Percentiles rank a stretch among this genome's conserved stretches.
These are phyloP conservation scores for Drosophila atripex DNA, from an alignment of 2,888 invertebrate species.

Conservation along the genomic window DNA sequence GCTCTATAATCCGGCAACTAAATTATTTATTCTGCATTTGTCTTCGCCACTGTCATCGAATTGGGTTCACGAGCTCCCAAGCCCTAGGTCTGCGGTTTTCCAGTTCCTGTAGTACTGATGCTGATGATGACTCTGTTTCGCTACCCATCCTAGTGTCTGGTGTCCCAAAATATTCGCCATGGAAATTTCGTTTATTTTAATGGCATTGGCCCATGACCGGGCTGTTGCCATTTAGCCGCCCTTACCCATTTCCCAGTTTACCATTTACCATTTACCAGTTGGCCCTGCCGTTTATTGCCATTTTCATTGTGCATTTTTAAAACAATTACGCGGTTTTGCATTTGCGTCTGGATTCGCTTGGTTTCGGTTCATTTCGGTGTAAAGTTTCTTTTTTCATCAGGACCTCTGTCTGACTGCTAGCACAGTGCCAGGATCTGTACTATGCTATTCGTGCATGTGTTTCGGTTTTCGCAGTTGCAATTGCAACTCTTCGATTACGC, in stretches of 20 bases:
- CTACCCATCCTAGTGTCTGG: not conserved
- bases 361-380: conserved; percentile 6
- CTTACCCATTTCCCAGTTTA: not conserved
- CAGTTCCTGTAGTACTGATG: conserved; percentile 1
- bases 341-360: conserved; percentile 62
- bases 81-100: conserved; percentile 3
- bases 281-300: conserved; percentile 35
- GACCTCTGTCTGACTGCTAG: not conserved
- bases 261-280: conserved; percentile 19
- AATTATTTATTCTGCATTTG: conserved; percentile 75
- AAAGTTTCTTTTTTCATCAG: conserved; percentile 3
- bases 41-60: conserved; percentile 56
- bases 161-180: conserved; percentile 28
- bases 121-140: conserved; percentile 38
- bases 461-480: conserved; percentile 38
- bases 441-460: conserved; percentile 6
- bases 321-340: conserved; percentile 76
- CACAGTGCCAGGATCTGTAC: not conserved
- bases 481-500: conserved; percentile 54
- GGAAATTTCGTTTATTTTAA: conserved; percentile 66
- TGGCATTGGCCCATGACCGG: conserved; percentile 37
- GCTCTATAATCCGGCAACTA: conserved; percentile 71
- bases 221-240: conserved; percentile 5
- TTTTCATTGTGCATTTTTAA: conserved; percentile 70
- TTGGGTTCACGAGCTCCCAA: conserved; percentile 7